Base-by-base conservation (phyloP, 2,888 invertebrate genomes). In the Epinotia bilunana region DNA sequence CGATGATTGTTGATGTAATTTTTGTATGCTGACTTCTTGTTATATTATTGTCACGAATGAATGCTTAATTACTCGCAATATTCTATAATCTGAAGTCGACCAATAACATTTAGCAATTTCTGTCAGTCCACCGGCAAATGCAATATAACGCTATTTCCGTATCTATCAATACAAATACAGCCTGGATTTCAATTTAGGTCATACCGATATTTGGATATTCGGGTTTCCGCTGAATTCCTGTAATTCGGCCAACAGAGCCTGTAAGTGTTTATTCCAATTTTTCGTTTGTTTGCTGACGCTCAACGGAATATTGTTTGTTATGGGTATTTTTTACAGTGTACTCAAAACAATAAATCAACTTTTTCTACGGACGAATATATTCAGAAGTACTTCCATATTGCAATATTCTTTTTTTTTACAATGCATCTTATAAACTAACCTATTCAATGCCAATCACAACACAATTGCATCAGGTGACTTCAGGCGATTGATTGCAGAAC, bases 111-210 rank as follows among this genome's bases (percentile, higher is more conserved):
- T n/a, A 16, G 20, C 53, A 9, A 20, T 28, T 70, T 12, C 49
- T 53, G 39, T 9, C 18, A 43, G 6, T 20, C 46, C n/a, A 20
- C 18, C 18, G 18, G 12, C 33, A 7, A 39, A 23, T 53, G n/a
- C 39, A 49, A 39, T 39, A 28, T 28, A 65, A 53, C 12, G 65
- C 73, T 67, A 67, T 67, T 61, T 73, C 67, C 53, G 23, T 46
- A 62, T 18, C 20, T 13, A 69, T 12, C n/a, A 58, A 39, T 64
- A 61, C 67, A 55, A 72, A 74, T 43, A 63, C 43, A 33, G 46
- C 43, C 65, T 80, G 80, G 79, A 83, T 86, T 84, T 81, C 69
- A 84, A 88, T 88, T 81, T 86, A 83, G 88, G 88, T 87, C 87
- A 87, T 81, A 80, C 83, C 81, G 81, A 84, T 86, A 87, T 86